Base-by-base conservation (phyloP, 2,797 vertebrate genomes). In the Myoxocephalus aenaeus region DNA sequence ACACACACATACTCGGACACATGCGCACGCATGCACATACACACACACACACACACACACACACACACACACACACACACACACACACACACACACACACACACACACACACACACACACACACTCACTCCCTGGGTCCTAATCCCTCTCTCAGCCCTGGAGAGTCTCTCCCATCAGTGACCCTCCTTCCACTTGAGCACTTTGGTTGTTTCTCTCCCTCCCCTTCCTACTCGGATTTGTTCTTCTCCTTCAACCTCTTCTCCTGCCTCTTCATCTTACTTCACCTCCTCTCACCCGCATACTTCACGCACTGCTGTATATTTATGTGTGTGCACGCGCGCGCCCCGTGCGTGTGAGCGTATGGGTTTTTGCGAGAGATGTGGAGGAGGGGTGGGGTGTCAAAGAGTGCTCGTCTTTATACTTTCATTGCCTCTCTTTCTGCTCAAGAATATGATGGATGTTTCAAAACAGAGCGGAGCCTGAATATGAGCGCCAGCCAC, bases 401-500 rank as follows among this genome's bases (percentile, higher is more conserved):
- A 84, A 75, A 87, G 86, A 65, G 48, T 20, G 38, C 62, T 82
- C 44, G 1, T 71, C 73, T 89, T 78, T 75, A 72, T 78, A 69
- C 74, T 81, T 85, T 78, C 67, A 82, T 87, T 75, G 40, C 65
- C 46, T 73, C 78, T 65, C 61, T 83, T 75, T 85, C 73, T 80
- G 81, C 77, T 87, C 53, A 64, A 71, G 69, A 88, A 86, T 70
- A 76, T 89, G 85, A 88, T 91, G 86, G 89, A 91, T 90, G 82
- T 88, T 87, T 90, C 74, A 86, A 89, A 91, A 89, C 85, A 68
- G 75, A 85, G 77, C 5, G 17, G 85, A 85, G 70, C 79, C 75
- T 72, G 89, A 89, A 85, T 80, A 85, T 90, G 74, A 71, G 76
- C 65, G 75, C 73, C 80, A 81, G 69, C 73, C 80, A 69, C 75